Base-by-base conservation (phyloP, 2,797 vertebrate species). In the Neopelma chrysocephalum region DNA sequence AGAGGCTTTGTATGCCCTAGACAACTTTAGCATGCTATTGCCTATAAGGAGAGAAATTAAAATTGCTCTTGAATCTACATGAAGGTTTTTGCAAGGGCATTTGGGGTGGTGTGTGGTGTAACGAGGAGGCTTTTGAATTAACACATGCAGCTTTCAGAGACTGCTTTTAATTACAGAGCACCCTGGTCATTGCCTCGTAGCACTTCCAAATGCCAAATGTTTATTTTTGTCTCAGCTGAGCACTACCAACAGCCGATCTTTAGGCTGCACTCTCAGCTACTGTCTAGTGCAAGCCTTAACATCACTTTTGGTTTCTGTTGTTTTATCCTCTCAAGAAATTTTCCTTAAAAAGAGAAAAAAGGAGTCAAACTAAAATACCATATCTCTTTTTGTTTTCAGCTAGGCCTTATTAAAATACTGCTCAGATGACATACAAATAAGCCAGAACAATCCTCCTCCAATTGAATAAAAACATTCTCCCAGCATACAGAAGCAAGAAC, bases 151-250 rank as follows among this genome's bases (percentile, higher is more conserved):
- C 87, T 93, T 90, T 94, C 87, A 95, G 83, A 80, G 92, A 92
- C 92, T 93, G 91, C 90, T 91, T 95, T 96, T 96, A 97, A 95
- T 97, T 96, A 96, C 66, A 96, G 76, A 95, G 81, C 66, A 96
- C 87, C 84, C 64, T 93, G 94, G 89, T 91, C 92, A 91, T 45
- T 95, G 88, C 91, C 88, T 96, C 0, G 2, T 89, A 92, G 79
- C 70, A 64, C 87, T 95, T 96, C 89, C 84, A 94, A 96, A 94
- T 80, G 81, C 86, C 87, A 96, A 57, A 93, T 34, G 1, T 95
- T 96, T 95, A 94, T 94, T 96, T 96, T 89, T 92, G 70, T 73
- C 90, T 94, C 1, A 0, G 51, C 88, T 82, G 62, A 92, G 78
- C 70, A 92, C 80, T 76, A 92, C 51, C 83, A 91, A 79, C 57